Base-by-base conservation (phyloP, 2,113 vertebrate species). In the Galeopterus variegatus region DNA sequence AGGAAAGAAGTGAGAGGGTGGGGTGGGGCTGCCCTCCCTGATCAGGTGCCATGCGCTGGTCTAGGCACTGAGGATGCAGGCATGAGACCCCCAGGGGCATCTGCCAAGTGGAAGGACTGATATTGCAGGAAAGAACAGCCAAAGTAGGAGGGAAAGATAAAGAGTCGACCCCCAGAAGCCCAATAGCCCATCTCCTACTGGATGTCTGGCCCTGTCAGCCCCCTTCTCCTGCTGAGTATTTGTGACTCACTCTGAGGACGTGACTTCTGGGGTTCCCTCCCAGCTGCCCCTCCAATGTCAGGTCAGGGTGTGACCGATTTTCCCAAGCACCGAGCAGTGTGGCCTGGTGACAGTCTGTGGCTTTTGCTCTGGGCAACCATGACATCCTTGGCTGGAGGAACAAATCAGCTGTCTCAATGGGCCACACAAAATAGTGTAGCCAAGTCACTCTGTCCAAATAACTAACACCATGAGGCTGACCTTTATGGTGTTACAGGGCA, bases 81-180 rank as follows among this genome's bases (percentile, higher is more conserved):
- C 41, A 13, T 0, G 19, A 15, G 26, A 45, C 81, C 36, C 6
- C 19, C 72, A 52, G 54, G 36, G 31, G 41, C 2, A 4, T 15
- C 54, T 64, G 56, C 76, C 62, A 36, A 7, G 33, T 1, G 0
- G 48, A 73, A 73, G 75, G 69, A 19, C 31, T 1, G 4, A 21
- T 1, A 17, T 0, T 3, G 41, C 6, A 12, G 52, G 23, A 15
- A 54, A 48, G 14, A n/a, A 9, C 15, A 79, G 70, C 3, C 0
- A 0, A 41, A n/a, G 41, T 13, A 12, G 69, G 17, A 18, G 75
- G 73, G 56, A 26, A 2, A 1, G 28, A 28, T 0, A 31, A 26
- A 64, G 36, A 88, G 50, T 73, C 36, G 14, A 5, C 0, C 12
- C 60, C 45, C 33, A 4, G 52, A 9, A 4, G 62, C 31, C 80